Evolutionary conservation across 2,797 vertebrate genomes (phyloP), one percentile per base, ranked within the genome.

Genomic region (Amniataba percoides): DNA sequence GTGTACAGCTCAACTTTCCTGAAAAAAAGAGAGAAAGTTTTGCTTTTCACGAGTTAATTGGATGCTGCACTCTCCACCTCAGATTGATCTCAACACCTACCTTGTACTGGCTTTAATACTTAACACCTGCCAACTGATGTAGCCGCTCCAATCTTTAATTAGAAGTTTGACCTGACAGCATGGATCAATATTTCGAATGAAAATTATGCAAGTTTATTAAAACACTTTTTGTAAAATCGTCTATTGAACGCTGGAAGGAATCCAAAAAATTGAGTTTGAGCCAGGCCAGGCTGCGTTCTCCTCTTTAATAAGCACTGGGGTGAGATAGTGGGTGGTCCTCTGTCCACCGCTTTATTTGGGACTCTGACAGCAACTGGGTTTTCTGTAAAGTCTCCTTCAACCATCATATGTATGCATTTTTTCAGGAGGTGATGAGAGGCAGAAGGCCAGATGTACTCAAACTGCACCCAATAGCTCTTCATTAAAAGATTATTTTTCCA

Each of bases 141-240:
- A 63, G 58, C 58, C 19, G 58, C 75, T 76, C 55, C 57, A 23
- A 3, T 58, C 46, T 76, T 78, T 83, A 88, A 89, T 89, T 71
- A 68, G 49, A 59, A 82, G 39, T 80, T 59, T 80, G 34, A 82
- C 80, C 58, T 7, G 48, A 67, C 62, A 71, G 51, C 58, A 27
- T 0, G 34, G 63, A 90, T 89, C 90, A 49, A 89, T 90, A 82
- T 73, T 83, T 79, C 40, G 78, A 45, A 83, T 85, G 46, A 66
- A 76, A 73, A 60, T 65, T 62, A 83, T 85, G 59, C 59, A 53
- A 74, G 55, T 69, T 78, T 77, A 58, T 89, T 70, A 46, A 71
- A 71, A 60, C 19, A 0, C 31, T 42, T 27, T 36, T 43, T 61
- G 36, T 53, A 52, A 7, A 56, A 51, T 63, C 34, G 23, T 52